Evolutionary conservation across 1,140 invertebrate genomes (phyloP), one percentile per base, ranked within the genome.

Genomic region (Rhyzopertha dominica): DNA sequence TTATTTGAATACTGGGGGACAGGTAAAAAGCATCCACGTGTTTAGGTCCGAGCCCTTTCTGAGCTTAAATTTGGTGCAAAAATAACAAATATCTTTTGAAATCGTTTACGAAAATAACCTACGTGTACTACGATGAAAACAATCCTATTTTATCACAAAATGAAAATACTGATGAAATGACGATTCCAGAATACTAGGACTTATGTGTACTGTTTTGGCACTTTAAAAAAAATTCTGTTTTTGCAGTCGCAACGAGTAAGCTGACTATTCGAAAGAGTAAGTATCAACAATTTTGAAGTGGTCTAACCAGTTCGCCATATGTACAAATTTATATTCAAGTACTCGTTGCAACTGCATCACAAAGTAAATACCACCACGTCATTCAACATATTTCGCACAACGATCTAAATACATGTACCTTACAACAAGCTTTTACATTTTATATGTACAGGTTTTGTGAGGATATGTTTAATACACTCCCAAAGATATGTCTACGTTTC

Each of bases 391-490:
- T 9, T 7, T 43, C 34, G 17, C 34, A 30, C 35, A 34, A 43
- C 30, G 41, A 30, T 23, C 43, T 44, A 44, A 36, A 35, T 44
- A 44, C 32, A 44, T 44, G 35, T 44, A 44, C 37, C 37, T 44
- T 44, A 44, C 43, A 44, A 17, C 37, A 44, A 44, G 43, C 43
- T 35, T 44, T 43, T 34, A 34, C 24, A 19, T 43, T 34, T 43
- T 43, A 31, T 43, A 43, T 43, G 41, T 43, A 43, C 41, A 43
- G 35, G 35, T 43, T 34, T 43, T n/a, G n/a, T n/a, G n/a, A n/a
- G n/a, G n/a, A n/a, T n/a, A n/a, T n/a, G n/a, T n/a, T n/a, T n/a
- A n/a, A n/a, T n/a, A n/a, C n/a, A n/a, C n/a, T n/a, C n/a, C n/a
- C n/a, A n/a, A n/a, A n/a, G n/a, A n/a, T n/a, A n/a, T n/a, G n/a